Percentiles rank a stretch among this genome's conserved stretches.
Evolutionary conservation across 2,888 invertebrate genomes (phyloP).

Genomic region (Sinodicranocentrus sp.): DNA sequence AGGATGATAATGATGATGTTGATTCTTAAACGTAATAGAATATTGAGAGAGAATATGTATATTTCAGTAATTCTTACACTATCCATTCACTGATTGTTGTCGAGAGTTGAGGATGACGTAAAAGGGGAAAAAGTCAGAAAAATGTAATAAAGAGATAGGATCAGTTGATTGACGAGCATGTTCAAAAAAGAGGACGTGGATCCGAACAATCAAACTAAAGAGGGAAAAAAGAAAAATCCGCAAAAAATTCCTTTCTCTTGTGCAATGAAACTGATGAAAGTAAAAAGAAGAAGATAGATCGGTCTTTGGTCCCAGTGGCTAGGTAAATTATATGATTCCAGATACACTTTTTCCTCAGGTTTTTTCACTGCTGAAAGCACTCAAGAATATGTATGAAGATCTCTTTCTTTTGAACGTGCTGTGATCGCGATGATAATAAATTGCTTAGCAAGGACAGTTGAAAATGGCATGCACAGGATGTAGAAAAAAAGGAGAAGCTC

Average conservation of each 20-base stretch:
- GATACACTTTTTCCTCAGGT: background rate
- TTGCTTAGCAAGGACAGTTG: slow-evolving; percentile 15
- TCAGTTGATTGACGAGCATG: slow-evolving; percentile 11
- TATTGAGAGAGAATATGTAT: background rate
- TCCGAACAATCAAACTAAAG: background rate
- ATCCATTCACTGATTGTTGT: background rate
- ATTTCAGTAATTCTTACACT: too few species aligned
- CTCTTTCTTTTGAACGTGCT: background rate
- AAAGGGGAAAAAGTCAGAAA: background rate
- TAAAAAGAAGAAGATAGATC: slow-evolving; percentile 37
- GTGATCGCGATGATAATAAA: slow-evolving; percentile 30
- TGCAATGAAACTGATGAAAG: slow-evolving; percentile 15
- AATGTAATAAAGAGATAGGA: slow-evolving; percentile 4
- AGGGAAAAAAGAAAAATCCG: background rate
- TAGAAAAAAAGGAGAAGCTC: background rate
- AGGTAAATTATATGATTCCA: background rate
- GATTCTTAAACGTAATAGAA: background rate
- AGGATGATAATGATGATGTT: slow-evolving; percentile 1
- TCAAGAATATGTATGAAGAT: slow-evolving; percentile 8
- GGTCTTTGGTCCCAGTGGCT: slow-evolving; percentile 39
- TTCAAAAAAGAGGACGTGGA: background rate
- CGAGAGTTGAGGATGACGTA: background rate
- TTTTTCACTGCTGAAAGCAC: slow-evolving; percentile 9
- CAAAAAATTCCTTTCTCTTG: slow-evolving; percentile 30
- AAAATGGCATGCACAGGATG: slow-evolving; percentile 1